Evolutionary conservation across 2,113 vertebrate species (phyloP).

Genomic region (Dicrurus megarhynchus): DNA sequence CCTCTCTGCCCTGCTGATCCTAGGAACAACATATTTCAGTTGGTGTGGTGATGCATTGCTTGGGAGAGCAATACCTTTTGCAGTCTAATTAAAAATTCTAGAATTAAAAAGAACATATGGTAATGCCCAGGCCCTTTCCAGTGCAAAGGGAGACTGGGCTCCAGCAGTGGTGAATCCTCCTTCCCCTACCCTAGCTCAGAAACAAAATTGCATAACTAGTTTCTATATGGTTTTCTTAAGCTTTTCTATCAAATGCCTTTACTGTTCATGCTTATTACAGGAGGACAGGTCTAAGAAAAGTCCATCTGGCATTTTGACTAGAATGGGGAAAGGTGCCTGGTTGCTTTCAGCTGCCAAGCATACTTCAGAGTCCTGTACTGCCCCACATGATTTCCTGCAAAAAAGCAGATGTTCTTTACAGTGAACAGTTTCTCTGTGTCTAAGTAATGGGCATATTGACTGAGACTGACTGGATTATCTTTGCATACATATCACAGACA

Average conservation of each 20-base stretch:
- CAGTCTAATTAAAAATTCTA: background rate
- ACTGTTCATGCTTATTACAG: background rate
- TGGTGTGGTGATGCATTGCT: background rate
- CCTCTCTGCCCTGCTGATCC: background rate
- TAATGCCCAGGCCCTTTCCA: background rate
- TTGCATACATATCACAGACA: background rate
- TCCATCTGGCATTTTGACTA: background rate
- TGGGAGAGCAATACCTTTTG: background rate
- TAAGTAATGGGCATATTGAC: background rate
- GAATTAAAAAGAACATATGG: background rate
- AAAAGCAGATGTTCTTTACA: background rate
- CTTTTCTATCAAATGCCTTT: background rate
- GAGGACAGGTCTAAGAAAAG: background rate
- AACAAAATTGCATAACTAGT: background rate
- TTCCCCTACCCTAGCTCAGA: background rate
- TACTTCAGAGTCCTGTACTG: background rate
- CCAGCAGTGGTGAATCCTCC: background rate
- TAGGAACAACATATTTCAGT: background rate
- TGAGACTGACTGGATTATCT: background rate
- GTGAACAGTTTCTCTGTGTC: background rate
- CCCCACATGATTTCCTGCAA: background rate
- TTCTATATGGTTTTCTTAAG: background rate
- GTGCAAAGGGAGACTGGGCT: background rate
- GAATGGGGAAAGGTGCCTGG: background rate
- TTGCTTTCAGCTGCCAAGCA: background rate